A percentile compares a stretch with the other conserved stretches of the same genome.
These are phyloP conservation scores for Centropus unirufus DNA, from an alignment of 2,113 vertebrate species.

Conservation along the genomic window DNA sequence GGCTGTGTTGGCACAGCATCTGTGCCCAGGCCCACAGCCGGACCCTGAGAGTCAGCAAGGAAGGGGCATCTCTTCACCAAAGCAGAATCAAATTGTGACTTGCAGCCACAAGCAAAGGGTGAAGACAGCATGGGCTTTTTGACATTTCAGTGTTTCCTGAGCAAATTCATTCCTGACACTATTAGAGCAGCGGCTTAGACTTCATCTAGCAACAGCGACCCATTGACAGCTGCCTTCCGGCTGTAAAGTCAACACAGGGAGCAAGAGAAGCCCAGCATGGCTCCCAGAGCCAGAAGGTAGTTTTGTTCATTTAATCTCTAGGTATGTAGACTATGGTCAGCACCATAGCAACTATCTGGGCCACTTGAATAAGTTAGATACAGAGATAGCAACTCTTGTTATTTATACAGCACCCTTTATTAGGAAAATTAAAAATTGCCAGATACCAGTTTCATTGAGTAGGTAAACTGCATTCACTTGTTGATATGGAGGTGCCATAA, in stretches of 20 bases:
- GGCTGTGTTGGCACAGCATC: not conserved
- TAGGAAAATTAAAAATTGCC: constrained; percentile 33
- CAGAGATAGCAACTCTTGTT: constrained; percentile 7
- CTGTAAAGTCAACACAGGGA: not conserved
- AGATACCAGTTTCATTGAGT: constrained; percentile 18
- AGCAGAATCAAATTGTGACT: not conserved
- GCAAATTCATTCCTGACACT: not conserved
- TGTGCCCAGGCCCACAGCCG: not conserved
- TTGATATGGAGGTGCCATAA: constrained; percentile 5
- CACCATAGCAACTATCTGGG: constrained; percentile 31
- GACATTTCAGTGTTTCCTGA: not conserved
- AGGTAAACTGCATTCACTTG: constrained; percentile 33
- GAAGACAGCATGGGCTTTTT: not conserved
- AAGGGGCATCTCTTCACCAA: not conserved
- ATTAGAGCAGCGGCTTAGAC: not conserved
- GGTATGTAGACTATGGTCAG: not conserved
- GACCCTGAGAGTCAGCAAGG: fast-evolving
- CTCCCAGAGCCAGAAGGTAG: not conserved
- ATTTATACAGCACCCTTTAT: constrained; percentile 55
- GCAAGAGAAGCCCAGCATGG: not conserved
- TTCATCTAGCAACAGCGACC: not conserved
- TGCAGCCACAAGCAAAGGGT: not conserved
- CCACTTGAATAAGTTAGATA: constrained; percentile 5
- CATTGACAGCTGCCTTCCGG: not conserved
- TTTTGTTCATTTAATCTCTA: constrained; percentile 21